phyloP scores from a whole-genome alignment of 2,888 invertebrate genomes.

The Cinara cedri region DNA sequence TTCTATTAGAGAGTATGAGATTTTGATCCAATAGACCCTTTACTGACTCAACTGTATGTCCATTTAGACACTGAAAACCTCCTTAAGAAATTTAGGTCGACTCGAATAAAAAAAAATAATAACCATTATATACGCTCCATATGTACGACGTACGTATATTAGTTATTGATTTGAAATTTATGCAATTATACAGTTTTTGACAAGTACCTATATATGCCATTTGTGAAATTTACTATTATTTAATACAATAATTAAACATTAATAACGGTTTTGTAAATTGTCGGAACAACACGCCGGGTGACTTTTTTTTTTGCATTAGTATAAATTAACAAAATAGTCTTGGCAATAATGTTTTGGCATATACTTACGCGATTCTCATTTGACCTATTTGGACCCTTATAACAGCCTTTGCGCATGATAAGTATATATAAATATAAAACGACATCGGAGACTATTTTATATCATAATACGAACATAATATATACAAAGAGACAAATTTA shows the following conservation, averaged over 20 bases:
- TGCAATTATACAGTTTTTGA: no score
- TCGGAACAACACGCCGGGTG: constrained; percentile 14
- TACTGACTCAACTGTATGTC: no score
- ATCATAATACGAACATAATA: no score
- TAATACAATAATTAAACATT: not conserved
- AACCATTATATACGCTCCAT: no score
- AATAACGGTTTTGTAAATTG: constrained; percentile 1
- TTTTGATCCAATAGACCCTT: no score
- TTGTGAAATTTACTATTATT: not conserved
- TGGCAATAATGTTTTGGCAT: constrained; percentile 43
- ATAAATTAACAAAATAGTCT: constrained; percentile 57
- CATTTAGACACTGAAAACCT: no score
- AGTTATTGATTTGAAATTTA: no score
- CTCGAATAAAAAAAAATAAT: no score
- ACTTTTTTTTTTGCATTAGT: constrained; percentile 6
- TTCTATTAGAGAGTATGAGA: no score
- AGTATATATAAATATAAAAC: constrained; percentile 51
- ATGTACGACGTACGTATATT: no score
- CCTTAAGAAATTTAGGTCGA: no score
- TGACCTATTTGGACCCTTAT: constrained; percentile 53
- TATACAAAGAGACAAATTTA: not conserved
- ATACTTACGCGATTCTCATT: constrained; percentile 46
- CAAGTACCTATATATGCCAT: no score
- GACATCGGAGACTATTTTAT: constrained; percentile 29
- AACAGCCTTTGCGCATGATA: constrained; percentile 49